Percentiles rank a stretch among this genome's conserved stretches.
Conservation (phyloP, 2,797 vertebrate species). For the Typhlichthys eigenmanni region DNA sequence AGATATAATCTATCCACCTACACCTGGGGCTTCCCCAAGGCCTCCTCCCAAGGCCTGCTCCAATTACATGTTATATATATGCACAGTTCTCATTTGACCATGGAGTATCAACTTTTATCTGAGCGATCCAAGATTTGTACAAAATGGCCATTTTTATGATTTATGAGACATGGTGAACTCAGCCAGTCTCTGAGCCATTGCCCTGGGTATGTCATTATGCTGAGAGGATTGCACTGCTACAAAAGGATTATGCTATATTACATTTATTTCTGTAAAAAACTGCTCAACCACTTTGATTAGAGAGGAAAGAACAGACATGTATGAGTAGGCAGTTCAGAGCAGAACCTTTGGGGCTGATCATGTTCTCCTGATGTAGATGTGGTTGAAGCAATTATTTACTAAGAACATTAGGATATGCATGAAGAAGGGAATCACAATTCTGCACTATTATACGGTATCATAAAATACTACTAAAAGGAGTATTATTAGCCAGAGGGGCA, state of each 20-base stretch:
- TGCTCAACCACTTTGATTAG: constrained; percentile 65
- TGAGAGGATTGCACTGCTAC: constrained; percentile 73
- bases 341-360: constrained; percentile 25
- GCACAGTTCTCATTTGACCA: no score
- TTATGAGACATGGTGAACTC: constrained; percentile 21
- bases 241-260: constrained; percentile 71
- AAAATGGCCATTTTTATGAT: not conserved
- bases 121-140: no score
- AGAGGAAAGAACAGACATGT: constrained; percentile 26
- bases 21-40: no score
- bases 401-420: constrained; percentile 13
- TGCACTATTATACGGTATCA: not conserved
- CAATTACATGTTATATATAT: no score
- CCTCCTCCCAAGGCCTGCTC: no score
- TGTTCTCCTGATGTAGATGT: constrained; percentile 27
- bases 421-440: not conserved
- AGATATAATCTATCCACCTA: no score
- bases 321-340: constrained; percentile 44
- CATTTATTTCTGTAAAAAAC: constrained; percentile 62
- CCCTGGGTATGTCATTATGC: constrained; percentile 55
- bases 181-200: constrained; percentile 56
- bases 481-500: not conserved
- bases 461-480: not conserved
- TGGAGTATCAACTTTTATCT: no score
- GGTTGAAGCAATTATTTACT: constrained; percentile 24